These are phyloP conservation scores for Hyppa rectilinea DNA, from an alignment of 2,888 invertebrate genomes.

Conservation along the genomic window DNA sequence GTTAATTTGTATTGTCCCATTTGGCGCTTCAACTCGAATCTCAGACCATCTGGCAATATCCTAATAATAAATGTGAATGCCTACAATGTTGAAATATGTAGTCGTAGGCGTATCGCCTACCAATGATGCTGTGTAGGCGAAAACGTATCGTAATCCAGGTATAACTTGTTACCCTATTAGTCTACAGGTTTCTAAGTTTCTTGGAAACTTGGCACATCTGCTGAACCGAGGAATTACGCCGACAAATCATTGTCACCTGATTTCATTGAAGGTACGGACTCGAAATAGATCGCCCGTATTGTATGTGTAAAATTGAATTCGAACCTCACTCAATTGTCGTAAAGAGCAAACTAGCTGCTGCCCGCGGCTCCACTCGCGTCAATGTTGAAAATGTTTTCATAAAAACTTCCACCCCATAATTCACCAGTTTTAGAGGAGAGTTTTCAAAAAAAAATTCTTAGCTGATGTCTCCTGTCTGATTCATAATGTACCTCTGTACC, in stretches of 20 bases:
- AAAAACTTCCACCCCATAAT: no score
- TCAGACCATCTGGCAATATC: not conserved
- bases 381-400: no score
- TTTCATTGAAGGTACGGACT: not conserved
- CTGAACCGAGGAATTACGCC: not conserved
- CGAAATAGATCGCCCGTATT: not conserved
- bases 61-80: not conserved
- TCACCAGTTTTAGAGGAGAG: no score
- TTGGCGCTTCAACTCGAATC: not conserved
- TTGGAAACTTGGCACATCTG: not conserved
- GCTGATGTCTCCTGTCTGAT: no score
- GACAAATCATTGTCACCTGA: not conserved
- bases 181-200: slow-evolving; percentile 2
- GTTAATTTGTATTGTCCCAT: not conserved
- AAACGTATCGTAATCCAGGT: not conserved
- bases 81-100: not conserved
- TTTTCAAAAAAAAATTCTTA: no score
- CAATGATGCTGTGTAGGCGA: not conserved
- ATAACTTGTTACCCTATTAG: slow-evolving; percentile 9
- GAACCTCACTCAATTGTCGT: no score
- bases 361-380: no score
- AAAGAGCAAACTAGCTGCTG: no score
- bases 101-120: not conserved
- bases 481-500: no score
- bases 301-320: not conserved